Evolutionary conservation across 1,140 invertebrate species (phyloP), one percentile per base, ranked within the genome.

Genomic region (Drosophila cardini): DNA sequence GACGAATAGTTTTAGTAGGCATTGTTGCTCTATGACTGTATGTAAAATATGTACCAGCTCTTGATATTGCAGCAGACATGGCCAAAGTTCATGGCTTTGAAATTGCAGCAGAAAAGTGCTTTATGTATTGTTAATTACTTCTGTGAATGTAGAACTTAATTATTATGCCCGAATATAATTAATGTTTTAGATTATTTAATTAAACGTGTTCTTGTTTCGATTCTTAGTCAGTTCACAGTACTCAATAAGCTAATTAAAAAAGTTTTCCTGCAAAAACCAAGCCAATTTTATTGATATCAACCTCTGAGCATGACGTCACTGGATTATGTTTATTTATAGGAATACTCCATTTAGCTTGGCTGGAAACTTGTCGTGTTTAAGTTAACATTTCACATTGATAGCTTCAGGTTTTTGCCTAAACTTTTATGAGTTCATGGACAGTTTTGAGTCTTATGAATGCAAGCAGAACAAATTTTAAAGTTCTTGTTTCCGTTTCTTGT

Each of bases 271-370:
- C 18, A 4, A 30, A 50, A n/a, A 50, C 46, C 21, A 21, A 48
- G 6, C 11, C 13, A 4, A 9, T 32, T 15, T 13, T 15, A 15
- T 2, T 11, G 36, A 38, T 26, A 38, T 10, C 36, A 15, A 43
- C 0, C 26, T 32, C 48, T 16, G 21, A 40, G 52, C n/a, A 52
- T 26, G 34, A 42, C 34, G 42, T 42, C 13, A 30, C 50, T 50
- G 34, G n/a, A 50, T 40, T 42, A 52, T 63, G 52, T 63, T 63
- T 52, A 63, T 42, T 26, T 38, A 63, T 34, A 18, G 32, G 16
- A 34, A 45, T 38, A 42, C 45, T 15, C 45, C 45, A 46, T 50
- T n/a, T 26, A 64, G 53, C 21, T 64, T 34, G 50, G 30, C 21
- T 40, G 34, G 6, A 43, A 64, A 64, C 38, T 64, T 52, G 53